Evolutionary conservation across 2,888 invertebrate species (phyloP).

Genomic region (Colletes collaris): DNA sequence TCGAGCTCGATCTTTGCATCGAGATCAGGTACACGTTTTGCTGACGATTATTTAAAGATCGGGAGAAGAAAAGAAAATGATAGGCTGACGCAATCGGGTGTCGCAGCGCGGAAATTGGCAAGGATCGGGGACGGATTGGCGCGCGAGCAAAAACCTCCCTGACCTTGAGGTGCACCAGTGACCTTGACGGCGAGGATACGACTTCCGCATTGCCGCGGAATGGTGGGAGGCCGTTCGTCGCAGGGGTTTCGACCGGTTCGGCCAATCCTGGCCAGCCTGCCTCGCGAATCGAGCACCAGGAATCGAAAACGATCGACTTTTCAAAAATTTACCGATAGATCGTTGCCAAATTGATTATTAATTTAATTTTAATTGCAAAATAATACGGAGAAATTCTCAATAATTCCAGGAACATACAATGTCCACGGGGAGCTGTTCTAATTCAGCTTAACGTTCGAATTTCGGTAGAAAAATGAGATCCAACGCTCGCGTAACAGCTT

Average conservation of each 20-base stretch:
- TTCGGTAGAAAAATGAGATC: too few relatives aligned
- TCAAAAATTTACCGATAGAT: too few relatives aligned
- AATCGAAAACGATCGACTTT: too few relatives aligned
- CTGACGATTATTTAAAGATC: too few relatives aligned
- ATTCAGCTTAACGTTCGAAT: too few relatives aligned
- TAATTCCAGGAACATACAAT: too few relatives aligned
- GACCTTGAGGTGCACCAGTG: constrained; percentile 56
- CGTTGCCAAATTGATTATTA: too few relatives aligned
- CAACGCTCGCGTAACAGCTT: background rate
- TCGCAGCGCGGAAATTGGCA: constrained; percentile 50
- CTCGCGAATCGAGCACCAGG: constrained; percentile 3
- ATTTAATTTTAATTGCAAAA: too few relatives aligned
- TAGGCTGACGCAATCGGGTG: constrained; percentile 9
- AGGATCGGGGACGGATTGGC: constrained; percentile 47
- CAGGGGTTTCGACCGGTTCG: constrained; percentile 46
- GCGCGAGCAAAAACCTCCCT: constrained; percentile 49
- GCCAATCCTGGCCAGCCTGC: constrained; percentile 29
- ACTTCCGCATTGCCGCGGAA: constrained; percentile 61
- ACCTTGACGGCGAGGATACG: constrained; percentile 51
- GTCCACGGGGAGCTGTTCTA: too few relatives aligned
- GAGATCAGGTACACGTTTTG: too few relatives aligned
- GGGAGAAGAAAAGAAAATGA: background rate
- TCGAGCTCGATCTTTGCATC: too few relatives aligned
- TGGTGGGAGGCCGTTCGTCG: constrained; percentile 49
- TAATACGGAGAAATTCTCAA: too few relatives aligned